Base-by-base conservation (phyloP, 2,888 invertebrate species). In the Caenorhabditis auriculariae region DNA sequence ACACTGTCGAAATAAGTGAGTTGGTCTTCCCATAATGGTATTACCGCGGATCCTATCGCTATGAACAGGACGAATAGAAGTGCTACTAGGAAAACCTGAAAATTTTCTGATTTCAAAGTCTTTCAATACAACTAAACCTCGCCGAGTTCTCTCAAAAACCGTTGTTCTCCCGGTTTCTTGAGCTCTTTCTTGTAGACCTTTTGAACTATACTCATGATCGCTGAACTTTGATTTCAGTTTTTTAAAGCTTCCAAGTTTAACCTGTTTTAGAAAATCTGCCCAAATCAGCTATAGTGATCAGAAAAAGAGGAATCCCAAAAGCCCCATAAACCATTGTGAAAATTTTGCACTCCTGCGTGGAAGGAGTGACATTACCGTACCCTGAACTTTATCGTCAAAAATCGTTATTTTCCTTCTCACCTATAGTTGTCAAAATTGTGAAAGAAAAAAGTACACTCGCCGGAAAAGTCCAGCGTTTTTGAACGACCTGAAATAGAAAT, bases 281-380 rank as follows among this genome's bases (percentile, higher is more conserved):
- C 2, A 78, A 44, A 56, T 78, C 78, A 1, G 78, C 78, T 28
- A 78, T 77, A 6, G 77, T 77, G 27, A 78, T 78, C 12, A 78
- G 65, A 52, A 78, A 78, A 2, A 78, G 53, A 19, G 78, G 78
- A 38, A 78, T 78, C 6, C 78, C 78, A 28, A 78, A 64, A 6
- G 76, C 78, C 5, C 77, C 78, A 49, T 75, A 78, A 7, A 77
- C 63, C 78, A 78, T 78, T 9, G 74, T 66, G 53, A 77, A 78
- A 19, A 78, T 63, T 54, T 78, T 74, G 54, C 76, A 70, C 38
- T 65, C 59, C 26, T 69, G 54, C 3, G 76, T 78, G 7, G 73
- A 67, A 23, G 78, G 78, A n/a, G 74, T 72, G 3, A 78, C 72
- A 54, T 78, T 77, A 12, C 77, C 77, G 42, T 77, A 78, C 19